phyloP scores from a whole-genome alignment of 2,888 invertebrate species.

The Amiota minor region DNA sequence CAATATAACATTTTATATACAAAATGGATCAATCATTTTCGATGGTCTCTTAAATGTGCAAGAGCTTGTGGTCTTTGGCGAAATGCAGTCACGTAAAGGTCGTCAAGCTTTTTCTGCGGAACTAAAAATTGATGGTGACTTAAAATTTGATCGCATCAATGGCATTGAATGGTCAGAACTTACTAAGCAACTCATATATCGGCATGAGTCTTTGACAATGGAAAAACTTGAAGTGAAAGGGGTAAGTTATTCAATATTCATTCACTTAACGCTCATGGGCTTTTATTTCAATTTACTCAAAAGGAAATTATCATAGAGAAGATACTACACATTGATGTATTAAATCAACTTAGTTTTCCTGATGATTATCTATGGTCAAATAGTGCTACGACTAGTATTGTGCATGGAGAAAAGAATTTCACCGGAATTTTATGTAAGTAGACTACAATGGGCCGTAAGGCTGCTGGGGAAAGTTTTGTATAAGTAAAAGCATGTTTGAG shows the following conservation, averaged over 20 bases:
- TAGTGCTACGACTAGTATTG: slow-evolving; percentile 60
- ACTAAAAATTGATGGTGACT: slow-evolving; percentile 55
- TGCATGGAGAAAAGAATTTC: slow-evolving; percentile 75
- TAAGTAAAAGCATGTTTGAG: not conserved
- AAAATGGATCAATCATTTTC: slow-evolving; percentile 58
- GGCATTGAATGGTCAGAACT: slow-evolving; percentile 74
- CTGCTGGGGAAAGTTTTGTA: too few relatives aligned
- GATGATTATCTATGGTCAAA: slow-evolving; percentile 74
- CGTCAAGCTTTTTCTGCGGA: slow-evolving; percentile 31
- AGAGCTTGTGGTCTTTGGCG: slow-evolving; percentile 50
- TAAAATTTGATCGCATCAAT: slow-evolving; percentile 73
- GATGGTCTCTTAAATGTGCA: slow-evolving; percentile 61
- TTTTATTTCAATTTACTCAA: slow-evolving; percentile 4
- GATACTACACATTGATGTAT: slow-evolving; percentile 61
- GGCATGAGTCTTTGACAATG: slow-evolving; percentile 70
- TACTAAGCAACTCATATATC: slow-evolving; percentile 73
- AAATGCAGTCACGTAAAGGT: slow-evolving; percentile 33
- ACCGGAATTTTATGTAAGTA: slow-evolving; percentile 65
- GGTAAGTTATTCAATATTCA: slow-evolving; percentile 68
- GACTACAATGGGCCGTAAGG: not conserved
- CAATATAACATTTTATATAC: slow-evolving; percentile 60
- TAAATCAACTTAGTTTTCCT: slow-evolving; percentile 76
- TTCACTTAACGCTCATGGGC: slow-evolving; percentile 42
- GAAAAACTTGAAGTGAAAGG: slow-evolving; percentile 73
- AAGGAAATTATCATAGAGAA: slow-evolving; percentile 73